A percentile compares a stretch with the other conserved stretches of the same genome.
These are phyloP conservation scores for Minunthozetes semirufus DNA, from an alignment of 2,888 invertebrate species.

Conservation along the genomic window DNA sequence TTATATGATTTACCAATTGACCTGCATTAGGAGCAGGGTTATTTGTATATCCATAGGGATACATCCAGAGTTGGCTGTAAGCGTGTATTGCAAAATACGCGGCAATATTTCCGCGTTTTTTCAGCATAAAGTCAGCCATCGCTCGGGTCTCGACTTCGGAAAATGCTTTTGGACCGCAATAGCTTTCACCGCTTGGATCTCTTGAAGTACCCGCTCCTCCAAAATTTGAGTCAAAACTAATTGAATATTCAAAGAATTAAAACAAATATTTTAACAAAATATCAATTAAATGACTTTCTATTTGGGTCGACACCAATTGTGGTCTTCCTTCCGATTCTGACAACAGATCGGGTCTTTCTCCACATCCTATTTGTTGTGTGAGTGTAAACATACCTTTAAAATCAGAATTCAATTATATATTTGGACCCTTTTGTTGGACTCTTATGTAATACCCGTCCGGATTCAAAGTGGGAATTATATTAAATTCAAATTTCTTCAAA, in stretches of 20 bases:
- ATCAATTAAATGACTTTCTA: constrained; percentile 41
- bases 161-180: constrained; percentile 46
- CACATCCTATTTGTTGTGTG: constrained; percentile 42
- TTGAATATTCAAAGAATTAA: neutral
- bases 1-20: constrained; percentile 24
- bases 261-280: neutral
- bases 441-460: neutral
- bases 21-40: constrained; percentile 45
- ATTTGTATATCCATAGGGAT: constrained; percentile 49
- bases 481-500: constrained; percentile 40
- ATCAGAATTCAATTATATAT: neutral
- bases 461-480: neutral
- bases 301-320: constrained; percentile 42
- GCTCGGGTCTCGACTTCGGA: constrained; percentile 48
- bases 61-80: constrained; percentile 49
- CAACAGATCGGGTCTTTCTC: constrained; percentile 42
- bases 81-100: constrained; percentile 49
- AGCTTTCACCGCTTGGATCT: constrained; percentile 47
- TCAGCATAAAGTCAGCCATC: constrained; percentile 44
- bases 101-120: constrained; percentile 40
- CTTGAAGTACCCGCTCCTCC: constrained; percentile 37
- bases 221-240: neutral
- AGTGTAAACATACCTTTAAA: constrained; percentile 37
- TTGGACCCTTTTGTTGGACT: neutral
- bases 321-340: neutral